Base-by-base conservation (phyloP, 2,797 vertebrate genomes). In the Eupleurogrammus muticus region DNA sequence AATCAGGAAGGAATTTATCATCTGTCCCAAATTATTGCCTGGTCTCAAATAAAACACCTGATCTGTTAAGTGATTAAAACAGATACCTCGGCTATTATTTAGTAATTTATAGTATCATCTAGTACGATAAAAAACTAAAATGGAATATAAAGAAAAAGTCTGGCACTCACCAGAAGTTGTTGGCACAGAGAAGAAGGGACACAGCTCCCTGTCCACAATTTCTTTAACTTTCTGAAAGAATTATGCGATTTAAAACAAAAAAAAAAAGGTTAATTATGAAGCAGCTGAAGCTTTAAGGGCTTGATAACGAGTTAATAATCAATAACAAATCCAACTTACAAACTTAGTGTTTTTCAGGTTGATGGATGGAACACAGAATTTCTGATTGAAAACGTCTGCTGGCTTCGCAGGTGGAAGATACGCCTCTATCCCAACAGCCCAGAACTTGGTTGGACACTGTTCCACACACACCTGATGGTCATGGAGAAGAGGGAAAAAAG, bases 381-480 rank as follows among this genome's bases (percentile, higher is more conserved):
- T 69, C 47, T 86, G 82, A 0, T 84, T 0, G 70, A 94, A 95
- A 7, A 79, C 59, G 0, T 4, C 0, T 0, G 20, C 12, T 2
- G 88, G 46, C 0, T 6, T 19, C 0, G 0, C 0, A 0, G 0
- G 0, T 0, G 55, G 24, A 0, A 62, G 0, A 52, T 93, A 90
- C 0, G 4, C 1, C 0, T 0, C 0, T 1, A 14, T 0, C 0
- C 0, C 0, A 2, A 73, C 13, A 11, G 79, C 73, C 9, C 79
- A 68, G 89, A 93, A 95, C 0, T 0, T 0, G 1, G 1, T 0
- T 0, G 96, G 95, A 76, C 96, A 97, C 13, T 75, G 48, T 1
- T 91, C 63, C 28, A 97, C 95, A 23, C 96, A 97, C 54, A 97
- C 89, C 96, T 97, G 54, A 1, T 16, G 32, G 16, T 34, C 1